Evolutionary conservation across 2,797 vertebrate genomes (phyloP), one percentile per base, ranked within the genome.

Genomic region (Microctenopoma steveboyesi): DNA sequence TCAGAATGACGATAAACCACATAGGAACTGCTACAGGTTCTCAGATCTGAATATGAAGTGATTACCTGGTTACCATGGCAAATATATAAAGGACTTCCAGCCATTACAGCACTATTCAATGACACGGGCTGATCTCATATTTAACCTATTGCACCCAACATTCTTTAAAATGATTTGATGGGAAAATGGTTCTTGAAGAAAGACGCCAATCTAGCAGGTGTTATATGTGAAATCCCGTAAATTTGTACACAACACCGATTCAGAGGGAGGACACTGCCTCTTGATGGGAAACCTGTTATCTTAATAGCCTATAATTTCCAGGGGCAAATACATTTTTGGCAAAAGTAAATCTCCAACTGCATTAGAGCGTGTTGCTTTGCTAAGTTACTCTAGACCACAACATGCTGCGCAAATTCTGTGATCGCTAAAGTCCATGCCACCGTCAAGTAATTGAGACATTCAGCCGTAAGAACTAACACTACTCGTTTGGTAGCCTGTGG

Each of bases 401-500:
- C 64, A 52, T 28, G 35, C 37, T 59, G 43, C 39, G 48, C 55
- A 1, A 76, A 71, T 53, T 53, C 59, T 66, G 52, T 58, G 76
- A 78, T 64, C 63, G 40, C n/a, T 12, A 8, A 18, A 42, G 46
- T 57, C 49, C 46, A 27, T 22, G 15, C 50, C 47, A 45, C 4
- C 60, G 48, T 76, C 80, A n/a, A 54, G 63, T 60, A 33, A 42
- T 72, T 74, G 45, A 67, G 25, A 71, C 18, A 35, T 14, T 58
- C 16, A 74, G 59, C 53, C 51, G 45, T 39, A 51, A 74, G 55
- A 79, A 67, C 58, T 27, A 69, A 53, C 46, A 14, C 69, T 52
- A 27, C 46, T 72, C 55, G 33, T 35, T 61, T 62, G 56, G 78
- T n/a, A 52, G 48, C 56, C 16, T 50, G 53, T 82, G 81, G 79